phyloP scores from a whole-genome alignment of 2,113 vertebrate genomes.

The Barnardius zonarius region DNA sequence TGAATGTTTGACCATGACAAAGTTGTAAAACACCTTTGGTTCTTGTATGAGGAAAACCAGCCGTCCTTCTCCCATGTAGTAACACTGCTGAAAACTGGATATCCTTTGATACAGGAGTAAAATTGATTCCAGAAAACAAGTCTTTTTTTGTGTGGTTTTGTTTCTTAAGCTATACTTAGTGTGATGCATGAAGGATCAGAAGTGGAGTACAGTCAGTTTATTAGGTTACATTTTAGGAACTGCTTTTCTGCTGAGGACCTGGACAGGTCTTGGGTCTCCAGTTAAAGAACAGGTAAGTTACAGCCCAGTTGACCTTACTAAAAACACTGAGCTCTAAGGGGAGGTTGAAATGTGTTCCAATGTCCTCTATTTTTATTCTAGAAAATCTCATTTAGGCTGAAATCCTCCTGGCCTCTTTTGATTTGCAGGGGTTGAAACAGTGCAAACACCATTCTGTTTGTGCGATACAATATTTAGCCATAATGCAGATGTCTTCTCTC shows the following conservation, averaged over 20 bases:
- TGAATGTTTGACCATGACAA: background rate
- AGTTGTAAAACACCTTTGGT: background rate
- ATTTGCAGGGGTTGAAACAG: background rate
- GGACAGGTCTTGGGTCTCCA: background rate
- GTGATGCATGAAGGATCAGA: background rate
- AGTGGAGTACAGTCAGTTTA: background rate
- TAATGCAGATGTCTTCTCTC: slow-evolving; percentile 26
- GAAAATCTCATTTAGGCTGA: background rate
- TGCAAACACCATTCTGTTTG: background rate
- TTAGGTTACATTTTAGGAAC: background rate
- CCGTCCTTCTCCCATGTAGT: background rate
- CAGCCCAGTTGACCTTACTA: background rate
- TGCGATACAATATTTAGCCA: background rate
- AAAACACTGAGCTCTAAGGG: background rate
- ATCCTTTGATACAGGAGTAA: background rate
- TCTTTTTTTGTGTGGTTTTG: background rate
- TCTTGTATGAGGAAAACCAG: background rate
- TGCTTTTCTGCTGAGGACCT: background rate
- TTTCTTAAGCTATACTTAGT: background rate
- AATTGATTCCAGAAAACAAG: background rate
- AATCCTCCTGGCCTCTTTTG: background rate
- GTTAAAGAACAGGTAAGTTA: background rate
- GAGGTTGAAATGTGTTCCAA: background rate
- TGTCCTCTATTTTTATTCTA: background rate
- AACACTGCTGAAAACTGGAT: background rate